Conservation (phyloP, 2,797 vertebrate species). For the Sorex maritimensis region DNA sequence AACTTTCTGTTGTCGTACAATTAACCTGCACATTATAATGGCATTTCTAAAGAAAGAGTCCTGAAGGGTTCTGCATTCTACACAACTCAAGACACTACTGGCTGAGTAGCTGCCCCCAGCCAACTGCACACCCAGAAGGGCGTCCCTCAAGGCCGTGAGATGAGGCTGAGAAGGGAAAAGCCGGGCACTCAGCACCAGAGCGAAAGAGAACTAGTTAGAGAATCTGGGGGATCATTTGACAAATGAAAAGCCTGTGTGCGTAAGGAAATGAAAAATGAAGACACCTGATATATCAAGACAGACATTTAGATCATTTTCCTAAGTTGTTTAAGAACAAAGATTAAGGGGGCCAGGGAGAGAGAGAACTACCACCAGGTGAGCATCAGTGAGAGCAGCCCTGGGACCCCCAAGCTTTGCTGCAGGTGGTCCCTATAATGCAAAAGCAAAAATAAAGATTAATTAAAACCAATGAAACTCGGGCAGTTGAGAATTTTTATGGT, state of each 20-base stretch:
- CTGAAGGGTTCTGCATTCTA: slow-evolving; percentile 17
- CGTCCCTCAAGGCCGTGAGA: background rate
- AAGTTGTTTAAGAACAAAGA: slow-evolving; percentile 70
- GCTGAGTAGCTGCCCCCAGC: background rate
- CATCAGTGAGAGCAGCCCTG: too few species aligned
- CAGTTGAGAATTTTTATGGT: too few species aligned
- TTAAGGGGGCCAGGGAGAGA: slow-evolving; percentile 26
- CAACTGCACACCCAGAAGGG: slow-evolving; percentile 27
- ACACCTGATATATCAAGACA: background rate
- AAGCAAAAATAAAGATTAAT: too few species aligned
- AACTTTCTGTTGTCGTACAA: slow-evolving; percentile 35
- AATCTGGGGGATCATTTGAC: slow-evolving; percentile 9
- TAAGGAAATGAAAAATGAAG: slow-evolving; percentile 39
- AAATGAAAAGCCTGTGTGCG: slow-evolving; percentile 21
- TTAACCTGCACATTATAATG: background rate
- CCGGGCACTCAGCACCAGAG: background rate
- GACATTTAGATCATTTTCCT: slow-evolving; percentile 49
- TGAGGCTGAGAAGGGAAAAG: background rate
- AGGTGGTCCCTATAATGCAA: too few species aligned
- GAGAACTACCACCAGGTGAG: too few species aligned
- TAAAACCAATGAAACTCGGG: too few species aligned
- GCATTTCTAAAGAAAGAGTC: slow-evolving; percentile 14
- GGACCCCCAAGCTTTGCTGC: too few species aligned
- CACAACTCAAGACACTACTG: slow-evolving; percentile 39
- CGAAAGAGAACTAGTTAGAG: background rate